Evolutionary conservation across 1,140 invertebrate genomes (phyloP), one percentile per base, ranked within the genome.

Genomic region (Vollenhovia emeryi): DNA sequence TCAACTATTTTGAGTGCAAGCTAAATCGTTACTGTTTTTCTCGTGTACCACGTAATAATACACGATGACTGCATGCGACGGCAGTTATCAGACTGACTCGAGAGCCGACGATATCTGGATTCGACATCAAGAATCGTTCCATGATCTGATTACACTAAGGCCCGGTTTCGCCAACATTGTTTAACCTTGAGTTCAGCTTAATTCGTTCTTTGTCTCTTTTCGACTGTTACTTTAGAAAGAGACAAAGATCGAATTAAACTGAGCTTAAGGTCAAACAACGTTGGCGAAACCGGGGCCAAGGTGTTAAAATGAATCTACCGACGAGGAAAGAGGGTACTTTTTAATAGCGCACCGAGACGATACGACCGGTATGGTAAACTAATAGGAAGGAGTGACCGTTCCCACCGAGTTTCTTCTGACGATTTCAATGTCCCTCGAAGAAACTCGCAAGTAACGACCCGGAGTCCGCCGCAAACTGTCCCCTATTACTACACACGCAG

Each of bases 391-490:
- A n/a, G 13, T 9, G 36, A 3, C 62, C 5, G 9, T 71, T 50
- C 5, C 43, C 4, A 40, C 3, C 27, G 15, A 64, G 13, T 27
- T 68, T 79, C 48, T 43, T 68, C 21, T 27, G 15, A 66, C 48
- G 36, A 66, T 36, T 18, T 15, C 11, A 36, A 43, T 13, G 30
- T 79, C 33, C 48, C 62, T 18, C 15, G 76, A 43, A 18, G 36
- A 55, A 57, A 9, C 36, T 40, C 18, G 15, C 27, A 13, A 33
- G 33, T 57, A 80, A 80, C 64, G 24, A 80, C n/a, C n/a, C 48
- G 30, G 15, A 24, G 2, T 66, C 24, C 13, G 59, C 59, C 30
- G 55, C 62, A 80, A 69, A 76, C 59, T 78, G 45, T 84, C 48
- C n/a, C n/a, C 52, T 60, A 80, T 80, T 52, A 45, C 36, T 71